A percentile compares a stretch with the other conserved stretches of the same genome.
phyloP scores from a whole-genome alignment of 2,888 invertebrate species.

The Meghimatium bilineatum region DNA sequence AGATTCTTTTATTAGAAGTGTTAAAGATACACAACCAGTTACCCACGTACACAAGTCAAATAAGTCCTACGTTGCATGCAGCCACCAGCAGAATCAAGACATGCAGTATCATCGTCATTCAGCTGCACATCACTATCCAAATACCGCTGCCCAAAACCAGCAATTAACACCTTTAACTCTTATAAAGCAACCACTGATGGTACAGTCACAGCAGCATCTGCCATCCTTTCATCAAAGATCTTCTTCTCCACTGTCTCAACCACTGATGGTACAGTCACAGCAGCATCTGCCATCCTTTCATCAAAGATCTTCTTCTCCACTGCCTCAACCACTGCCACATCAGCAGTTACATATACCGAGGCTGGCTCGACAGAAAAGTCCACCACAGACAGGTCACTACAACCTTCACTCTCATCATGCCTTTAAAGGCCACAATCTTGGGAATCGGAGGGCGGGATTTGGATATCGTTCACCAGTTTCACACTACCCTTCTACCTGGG shows the following conservation, averaged over 20 bases:
- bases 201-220: slow-evolving; percentile 20
- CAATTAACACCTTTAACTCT: background rate
- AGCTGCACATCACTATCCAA: background rate
- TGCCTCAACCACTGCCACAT: slow-evolving; percentile 10
- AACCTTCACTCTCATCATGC: background rate
- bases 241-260: slow-evolving; percentile 6
- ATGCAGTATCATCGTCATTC: background rate
- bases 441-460: background rate
- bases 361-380: background rate
- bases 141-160: background rate
- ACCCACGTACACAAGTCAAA: background rate
- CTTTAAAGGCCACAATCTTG: background rate
- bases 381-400: background rate
- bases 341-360: background rate
- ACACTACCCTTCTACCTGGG: slow-evolving; percentile 16
- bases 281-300: slow-evolving; percentile 18
- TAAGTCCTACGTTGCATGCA: background rate
- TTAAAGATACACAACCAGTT: background rate
- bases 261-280: background rate
- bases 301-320: background rate
- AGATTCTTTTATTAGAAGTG: background rate
- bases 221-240: background rate
- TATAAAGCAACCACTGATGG: background rate
- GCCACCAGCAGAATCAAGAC: background rate
- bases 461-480: slow-evolving; percentile 6